Conservation (phyloP, 2,797 vertebrate genomes). For the Leuciscus waleckii region DNA sequence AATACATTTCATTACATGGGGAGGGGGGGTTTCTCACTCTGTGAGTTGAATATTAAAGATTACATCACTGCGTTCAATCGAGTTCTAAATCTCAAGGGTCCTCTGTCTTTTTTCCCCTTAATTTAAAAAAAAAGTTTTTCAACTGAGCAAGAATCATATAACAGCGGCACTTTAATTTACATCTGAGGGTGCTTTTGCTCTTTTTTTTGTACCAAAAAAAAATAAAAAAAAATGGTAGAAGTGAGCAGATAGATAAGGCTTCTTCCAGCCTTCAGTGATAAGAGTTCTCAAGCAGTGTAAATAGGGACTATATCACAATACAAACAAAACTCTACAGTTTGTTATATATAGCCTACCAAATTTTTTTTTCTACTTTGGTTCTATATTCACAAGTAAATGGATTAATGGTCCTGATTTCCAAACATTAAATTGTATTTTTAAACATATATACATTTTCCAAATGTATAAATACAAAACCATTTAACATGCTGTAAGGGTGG, state of each 20-base stretch:
- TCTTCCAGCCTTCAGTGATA: slow-evolving; percentile 44
- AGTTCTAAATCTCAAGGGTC: slow-evolving; percentile 38
- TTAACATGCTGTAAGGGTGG: neutral
- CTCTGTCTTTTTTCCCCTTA: slow-evolving; percentile 4
- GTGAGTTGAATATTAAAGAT: slow-evolving; percentile 48
- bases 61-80: slow-evolving; percentile 36
- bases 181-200: slow-evolving; percentile 42
- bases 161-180: slow-evolving; percentile 42
- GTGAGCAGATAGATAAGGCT: slow-evolving; percentile 38
- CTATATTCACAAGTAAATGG: neutral
- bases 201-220: neutral
- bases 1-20: slow-evolving; percentile 20
- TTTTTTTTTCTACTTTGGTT: no score
- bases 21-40: neutral
- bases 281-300: slow-evolving; percentile 40
- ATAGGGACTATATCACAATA: slow-evolving; percentile 29
- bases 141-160: slow-evolving; percentile 29
- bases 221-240: slow-evolving; percentile 44
- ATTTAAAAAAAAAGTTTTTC: slow-evolving; percentile 34
- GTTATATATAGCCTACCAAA: neutral
- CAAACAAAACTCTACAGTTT: slow-evolving; percentile 31
- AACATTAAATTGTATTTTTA: neutral
- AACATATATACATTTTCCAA: neutral
- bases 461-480: neutral
- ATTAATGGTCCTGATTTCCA: neutral